Evolutionary conservation across 2,797 vertebrate genomes (phyloP), one percentile per base, ranked within the genome.

Genomic region (Sebastes matsubarae): DNA sequence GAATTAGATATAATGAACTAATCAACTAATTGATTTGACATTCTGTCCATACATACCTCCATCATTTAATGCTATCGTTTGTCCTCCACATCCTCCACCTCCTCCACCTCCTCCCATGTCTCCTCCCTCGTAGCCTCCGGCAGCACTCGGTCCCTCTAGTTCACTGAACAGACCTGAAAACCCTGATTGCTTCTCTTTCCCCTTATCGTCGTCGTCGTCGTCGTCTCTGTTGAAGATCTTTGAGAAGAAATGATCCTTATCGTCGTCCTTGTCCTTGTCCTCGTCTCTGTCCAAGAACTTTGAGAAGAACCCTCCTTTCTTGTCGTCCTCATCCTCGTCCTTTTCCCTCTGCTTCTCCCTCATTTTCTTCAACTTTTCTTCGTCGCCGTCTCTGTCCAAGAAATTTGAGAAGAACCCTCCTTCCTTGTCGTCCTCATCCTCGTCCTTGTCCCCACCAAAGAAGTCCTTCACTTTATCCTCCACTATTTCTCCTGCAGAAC

Each of bases 151-250:
- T 14, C 32, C 87, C 1, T 38, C 75, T 46, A 16, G 65, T 11
- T 93, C 91, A 2, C 1, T 11, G 24, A 91, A 93, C 3, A 94
- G 84, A 14, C 92, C 93, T 0, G 71, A 1, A 1, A 94, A 94
- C 2, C 93, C 93, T 0, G 71, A 34, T 6, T 73, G 76, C 65
- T 82, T 90, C 8, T 63, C 42, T 25, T n/a, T 36, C 2, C 4
- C 38, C 0, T 22, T 7, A 1, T 85, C 32, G 1, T 79, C 22
- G 8, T 70, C n/a, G 18, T 34, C 34, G 20, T 36, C 38, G 6
- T 61, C 18, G 59, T 32, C 59, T 20, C 5, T 32, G 60, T 32
- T 18, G 29, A 63, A 32, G 30, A 63, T 42, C 60, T n/a, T 61
- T 2, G 60, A 61, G 60, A 61, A 61, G 60, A 61, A 61, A 2